phyloP scores from a whole-genome alignment of 2,113 vertebrate species.

The Ailurus styani region DNA sequence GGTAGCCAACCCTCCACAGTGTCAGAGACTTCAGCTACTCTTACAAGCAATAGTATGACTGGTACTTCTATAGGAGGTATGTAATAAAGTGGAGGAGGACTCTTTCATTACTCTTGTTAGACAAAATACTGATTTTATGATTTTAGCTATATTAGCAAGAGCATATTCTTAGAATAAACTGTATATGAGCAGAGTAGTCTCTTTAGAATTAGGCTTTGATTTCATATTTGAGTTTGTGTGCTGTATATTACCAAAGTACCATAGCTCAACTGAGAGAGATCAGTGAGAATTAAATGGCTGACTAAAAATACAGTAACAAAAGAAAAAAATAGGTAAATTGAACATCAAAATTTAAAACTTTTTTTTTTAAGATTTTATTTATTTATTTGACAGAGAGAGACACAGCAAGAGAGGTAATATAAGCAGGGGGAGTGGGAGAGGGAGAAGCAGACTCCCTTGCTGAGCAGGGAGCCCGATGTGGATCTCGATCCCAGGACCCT shows the following conservation, averaged over 20 bases:
- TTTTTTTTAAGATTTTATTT: too few species aligned
- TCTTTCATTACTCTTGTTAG: neutral
- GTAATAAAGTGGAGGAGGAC: neutral
- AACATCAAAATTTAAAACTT: slow-evolving; percentile 1
- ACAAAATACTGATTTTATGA: neutral
- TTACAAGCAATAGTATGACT: slow-evolving; percentile 82
- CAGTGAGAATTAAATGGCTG: neutral
- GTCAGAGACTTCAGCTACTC: slow-evolving; percentile 84
- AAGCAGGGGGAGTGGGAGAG: too few species aligned
- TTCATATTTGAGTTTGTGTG: slow-evolving; percentile 10
- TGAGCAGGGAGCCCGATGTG: too few species aligned
- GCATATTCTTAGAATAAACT: neutral
- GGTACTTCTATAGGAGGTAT: slow-evolving; percentile 88
- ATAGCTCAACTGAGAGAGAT: neutral
- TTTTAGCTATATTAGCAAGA: neutral
- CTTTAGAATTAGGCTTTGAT: neutral
- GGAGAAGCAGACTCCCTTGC: too few species aligned
- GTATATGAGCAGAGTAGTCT: neutral
- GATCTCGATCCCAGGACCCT: too few species aligned
- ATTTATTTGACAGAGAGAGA: too few species aligned
- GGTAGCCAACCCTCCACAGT: slow-evolving; percentile 86
- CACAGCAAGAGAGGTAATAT: too few species aligned
- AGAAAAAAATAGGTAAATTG: neutral
- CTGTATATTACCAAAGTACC: neutral
- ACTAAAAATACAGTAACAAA: neutral